Conservation (phyloP, 2,888 invertebrate genomes). For the Philhelius pedissequus region DNA sequence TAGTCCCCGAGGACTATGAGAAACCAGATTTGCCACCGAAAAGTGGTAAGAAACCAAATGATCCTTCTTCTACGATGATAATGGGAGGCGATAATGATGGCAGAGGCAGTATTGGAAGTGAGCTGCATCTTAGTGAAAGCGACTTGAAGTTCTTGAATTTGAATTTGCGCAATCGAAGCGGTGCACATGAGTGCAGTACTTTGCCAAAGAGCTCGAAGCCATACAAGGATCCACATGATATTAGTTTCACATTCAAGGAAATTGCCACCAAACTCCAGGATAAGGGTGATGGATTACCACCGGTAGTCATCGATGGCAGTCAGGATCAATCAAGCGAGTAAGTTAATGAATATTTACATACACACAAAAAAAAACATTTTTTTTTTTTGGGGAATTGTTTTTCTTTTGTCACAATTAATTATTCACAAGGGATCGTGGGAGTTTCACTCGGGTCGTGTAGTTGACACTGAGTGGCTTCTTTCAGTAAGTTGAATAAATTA, state of each 20-base stretch:
- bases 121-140: conserved; percentile 75
- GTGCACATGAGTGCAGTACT: conserved; percentile 69
- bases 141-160: conserved; percentile 78
- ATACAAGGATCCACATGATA: conserved; percentile 75
- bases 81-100: neutral
- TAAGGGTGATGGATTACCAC: conserved; percentile 53
- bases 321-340: conserved; percentile 64
- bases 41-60: conserved; percentile 15
- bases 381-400: neutral
- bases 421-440: conserved; percentile 51
- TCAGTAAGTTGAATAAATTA: neutral
- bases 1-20: conserved; percentile 54
- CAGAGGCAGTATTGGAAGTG: conserved; percentile 31
- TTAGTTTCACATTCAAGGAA: conserved; percentile 78
- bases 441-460: neutral
- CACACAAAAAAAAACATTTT: too few species aligned
- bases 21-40: conserved; percentile 59
- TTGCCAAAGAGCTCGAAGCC: conserved; percentile 77
- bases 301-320: conserved; percentile 31
- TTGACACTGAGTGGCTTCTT: neutral
- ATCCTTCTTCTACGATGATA: neutral
- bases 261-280: conserved; percentile 66
- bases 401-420: neutral
- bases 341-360: conserved; percentile 39
- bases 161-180: conserved; percentile 75